A percentile compares a stretch with the other conserved stretches of the same genome.
Conservation (phyloP, 1,140 invertebrate species). For the Macrotrachela quadricornifera region DNA sequence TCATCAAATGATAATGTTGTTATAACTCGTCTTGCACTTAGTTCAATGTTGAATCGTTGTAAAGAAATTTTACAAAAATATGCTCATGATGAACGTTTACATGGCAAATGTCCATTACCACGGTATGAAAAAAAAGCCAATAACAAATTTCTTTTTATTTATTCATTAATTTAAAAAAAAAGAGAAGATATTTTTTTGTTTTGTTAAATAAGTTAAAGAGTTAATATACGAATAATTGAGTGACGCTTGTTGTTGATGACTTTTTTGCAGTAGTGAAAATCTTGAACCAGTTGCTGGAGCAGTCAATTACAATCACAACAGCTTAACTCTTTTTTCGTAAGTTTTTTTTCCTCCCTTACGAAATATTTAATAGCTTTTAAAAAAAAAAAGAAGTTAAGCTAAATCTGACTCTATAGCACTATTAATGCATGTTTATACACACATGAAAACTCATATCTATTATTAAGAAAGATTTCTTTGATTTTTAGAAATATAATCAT, state of each 20-base stretch:
- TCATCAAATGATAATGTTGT: constrained; percentile 36
- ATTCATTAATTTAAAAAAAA: neutral
- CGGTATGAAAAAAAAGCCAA: constrained; percentile 37
- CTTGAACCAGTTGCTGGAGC: neutral
- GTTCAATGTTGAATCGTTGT: constrained; percentile 59
- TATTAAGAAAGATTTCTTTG: too few relatives aligned
- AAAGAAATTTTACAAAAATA: constrained; percentile 70
- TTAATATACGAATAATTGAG: neutral
- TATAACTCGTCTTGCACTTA: constrained; percentile 63
- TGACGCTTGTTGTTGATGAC: constrained; percentile 7
- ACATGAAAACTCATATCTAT: too few relatives aligned
- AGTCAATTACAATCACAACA: too few relatives aligned
- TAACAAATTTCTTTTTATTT: neutral
- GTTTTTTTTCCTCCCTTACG: too few relatives aligned
- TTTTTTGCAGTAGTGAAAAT: constrained; percentile 7
- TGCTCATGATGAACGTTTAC: constrained; percentile 61
- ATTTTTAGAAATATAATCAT: too few relatives aligned
- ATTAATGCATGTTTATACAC: too few relatives aligned
- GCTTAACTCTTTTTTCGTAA: too few relatives aligned
- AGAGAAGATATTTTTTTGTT: too few relatives aligned
- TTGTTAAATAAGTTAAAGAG: too few relatives aligned
- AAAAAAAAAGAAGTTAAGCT: too few relatives aligned
- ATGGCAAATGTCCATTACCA: constrained; percentile 67
- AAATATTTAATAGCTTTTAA: too few relatives aligned
- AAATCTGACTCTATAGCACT: too few relatives aligned